Conservation (phyloP, 2,797 vertebrate species). For the Xenopus petersii region DNA sequence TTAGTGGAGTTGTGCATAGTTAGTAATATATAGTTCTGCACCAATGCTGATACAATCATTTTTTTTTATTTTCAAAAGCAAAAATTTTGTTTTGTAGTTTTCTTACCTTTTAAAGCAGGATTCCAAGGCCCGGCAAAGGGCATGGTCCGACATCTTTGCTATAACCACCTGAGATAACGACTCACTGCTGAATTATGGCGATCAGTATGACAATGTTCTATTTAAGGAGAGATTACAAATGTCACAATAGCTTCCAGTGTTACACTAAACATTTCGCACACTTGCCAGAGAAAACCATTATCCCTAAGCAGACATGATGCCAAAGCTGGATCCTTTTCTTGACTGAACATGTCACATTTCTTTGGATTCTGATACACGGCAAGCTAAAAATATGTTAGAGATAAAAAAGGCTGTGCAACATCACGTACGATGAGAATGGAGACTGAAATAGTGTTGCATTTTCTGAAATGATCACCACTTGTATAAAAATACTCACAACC, state of each 20-base stretch:
- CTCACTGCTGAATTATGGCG: neutral
- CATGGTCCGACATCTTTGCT: neutral
- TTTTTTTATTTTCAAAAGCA: no score
- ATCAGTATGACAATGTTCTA: slow-evolving; percentile 15
- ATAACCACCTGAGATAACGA: slow-evolving; percentile 4
- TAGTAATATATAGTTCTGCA: no score
- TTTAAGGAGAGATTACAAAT: slow-evolving; percentile 17
- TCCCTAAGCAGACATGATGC: neutral
- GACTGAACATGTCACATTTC: neutral
- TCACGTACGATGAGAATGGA: no score
- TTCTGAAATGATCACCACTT: no score
- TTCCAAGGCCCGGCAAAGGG: neutral
- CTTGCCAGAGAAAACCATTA: slow-evolving; percentile 25
- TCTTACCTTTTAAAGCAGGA: neutral
- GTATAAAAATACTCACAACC: no score
- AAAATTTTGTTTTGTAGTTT: no score
- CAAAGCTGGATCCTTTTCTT: slow-evolving; percentile 1
- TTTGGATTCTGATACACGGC: slow-evolving; percentile 1
- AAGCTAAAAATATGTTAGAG: neutral
- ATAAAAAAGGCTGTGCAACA: neutral
- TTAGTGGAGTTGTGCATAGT: no score
- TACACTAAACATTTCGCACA: slow-evolving; percentile 6
- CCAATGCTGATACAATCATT: no score
- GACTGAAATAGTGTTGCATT: no score
- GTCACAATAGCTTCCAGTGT: neutral